These are phyloP conservation scores for Coturnix japonica DNA, from an alignment of 2,113 vertebrate species.

Conservation along the genomic window DNA sequence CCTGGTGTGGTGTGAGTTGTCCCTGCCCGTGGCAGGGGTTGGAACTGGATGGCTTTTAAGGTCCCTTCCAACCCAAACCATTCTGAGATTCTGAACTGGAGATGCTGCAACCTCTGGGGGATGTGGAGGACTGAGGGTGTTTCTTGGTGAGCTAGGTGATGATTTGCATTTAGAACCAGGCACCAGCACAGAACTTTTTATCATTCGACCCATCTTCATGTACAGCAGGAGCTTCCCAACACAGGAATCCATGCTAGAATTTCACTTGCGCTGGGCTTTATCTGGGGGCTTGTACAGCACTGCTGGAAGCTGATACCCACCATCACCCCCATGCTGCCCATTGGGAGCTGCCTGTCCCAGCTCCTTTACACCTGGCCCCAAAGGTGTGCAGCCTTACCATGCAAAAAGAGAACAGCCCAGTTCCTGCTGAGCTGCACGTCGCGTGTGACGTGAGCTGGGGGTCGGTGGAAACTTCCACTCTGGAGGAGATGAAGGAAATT, in stretches of 20 bases:
- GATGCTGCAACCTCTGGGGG: not conserved
- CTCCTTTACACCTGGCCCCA: not conserved
- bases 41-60: not conserved
- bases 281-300: not conserved
- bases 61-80: not conserved
- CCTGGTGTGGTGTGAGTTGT: not conserved
- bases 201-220: not conserved
- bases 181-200: not conserved
- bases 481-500: constrained; percentile 31
- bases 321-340: not conserved
- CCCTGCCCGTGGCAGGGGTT: not conserved
- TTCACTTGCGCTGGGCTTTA: rapidly evolving
- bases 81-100: not conserved
- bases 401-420: not conserved
- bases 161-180: not conserved
- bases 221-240: rapidly evolving
- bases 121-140: not conserved
- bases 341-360: not conserved
- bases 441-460: not conserved
- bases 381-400: not conserved
- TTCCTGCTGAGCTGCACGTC: not conserved
- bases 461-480: not conserved
- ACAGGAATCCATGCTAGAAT: not conserved
- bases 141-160: not conserved
- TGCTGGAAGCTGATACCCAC: not conserved